Percentiles rank a stretch among this genome's conserved stretches.
Conservation (phyloP, 2,888 invertebrate species). For the Pedicia rivosa region DNA sequence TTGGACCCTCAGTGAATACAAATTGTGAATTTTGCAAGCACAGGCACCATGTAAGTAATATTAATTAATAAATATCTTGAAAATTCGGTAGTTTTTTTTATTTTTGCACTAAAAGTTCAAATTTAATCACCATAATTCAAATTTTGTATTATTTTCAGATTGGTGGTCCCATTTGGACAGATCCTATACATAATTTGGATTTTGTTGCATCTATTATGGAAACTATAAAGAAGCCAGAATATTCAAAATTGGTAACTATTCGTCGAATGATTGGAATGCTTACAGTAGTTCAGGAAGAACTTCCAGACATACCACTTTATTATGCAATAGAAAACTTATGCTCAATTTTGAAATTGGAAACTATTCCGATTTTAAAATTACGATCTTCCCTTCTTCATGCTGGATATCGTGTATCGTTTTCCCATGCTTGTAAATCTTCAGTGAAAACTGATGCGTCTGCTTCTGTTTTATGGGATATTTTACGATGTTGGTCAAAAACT, state of each 20-base stretch:
- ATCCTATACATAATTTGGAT: constrained; percentile 58
- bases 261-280: constrained; percentile 68
- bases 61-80: constrained; percentile 4
- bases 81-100: not conserved
- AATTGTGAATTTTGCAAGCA: constrained; percentile 63
- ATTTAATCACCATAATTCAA: not conserved
- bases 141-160: constrained; percentile 33
- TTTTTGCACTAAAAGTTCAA: too few relatives aligned
- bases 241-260: constrained; percentile 43
- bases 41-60: constrained; percentile 47
- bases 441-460: constrained; percentile 88
- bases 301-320: constrained; percentile 71
- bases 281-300: constrained; percentile 66
- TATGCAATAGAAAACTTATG: constrained; percentile 68
- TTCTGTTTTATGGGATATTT: constrained; percentile 78
- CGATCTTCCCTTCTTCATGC: constrained; percentile 84
- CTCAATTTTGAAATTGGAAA: constrained; percentile 51
- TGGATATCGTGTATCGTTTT: constrained; percentile 80
- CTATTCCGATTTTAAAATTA: constrained; percentile 47
- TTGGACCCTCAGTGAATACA: constrained; percentile 47
- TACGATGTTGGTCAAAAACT: constrained; percentile 59
- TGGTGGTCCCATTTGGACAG: constrained; percentile 92
- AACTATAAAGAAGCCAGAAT: constrained; percentile 29
- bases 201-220: constrained; percentile 58
- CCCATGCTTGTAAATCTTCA: constrained; percentile 76